phyloP scores from a whole-genome alignment of 1,140 invertebrate genomes.

The Lerema accius region DNA sequence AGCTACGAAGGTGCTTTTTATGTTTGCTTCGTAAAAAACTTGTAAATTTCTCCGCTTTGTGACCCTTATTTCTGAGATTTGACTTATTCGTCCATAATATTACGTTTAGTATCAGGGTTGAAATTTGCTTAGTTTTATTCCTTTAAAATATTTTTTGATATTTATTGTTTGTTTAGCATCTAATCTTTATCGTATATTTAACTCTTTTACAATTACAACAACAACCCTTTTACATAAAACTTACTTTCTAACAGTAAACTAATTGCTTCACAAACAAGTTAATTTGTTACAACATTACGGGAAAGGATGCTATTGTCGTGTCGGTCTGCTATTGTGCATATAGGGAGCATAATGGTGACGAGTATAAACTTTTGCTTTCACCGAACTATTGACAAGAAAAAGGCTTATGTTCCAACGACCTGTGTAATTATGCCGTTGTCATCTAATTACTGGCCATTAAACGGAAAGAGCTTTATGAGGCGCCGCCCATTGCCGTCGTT shows the following conservation, averaged over 20 bases:
- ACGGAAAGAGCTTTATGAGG: slow-evolving; percentile 26
- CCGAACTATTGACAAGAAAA: slow-evolving; percentile 34
- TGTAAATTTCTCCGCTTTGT: too few relatives aligned
- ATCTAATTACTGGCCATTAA: slow-evolving; percentile 44
- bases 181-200: too few relatives aligned
- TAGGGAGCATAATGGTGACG: slow-evolving; percentile 17
- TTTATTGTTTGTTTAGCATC: too few relatives aligned
- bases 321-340: slow-evolving; percentile 31
- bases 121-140: too few relatives aligned
- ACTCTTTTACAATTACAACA: too few relatives aligned
- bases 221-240: slow-evolving; percentile 5
- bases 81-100: too few relatives aligned
- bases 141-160: too few relatives aligned
- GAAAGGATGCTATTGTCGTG: slow-evolving; percentile 28
- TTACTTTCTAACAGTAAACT: slow-evolving; percentile 29
- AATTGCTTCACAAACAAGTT: slow-evolving; percentile 17
- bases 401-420: slow-evolving; percentile 23
- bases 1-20: not conserved
- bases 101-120: too few relatives aligned
- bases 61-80: too few relatives aligned
- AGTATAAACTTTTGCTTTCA: slow-evolving; percentile 43
- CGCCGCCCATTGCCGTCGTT: not conserved
- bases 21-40: too few relatives aligned
- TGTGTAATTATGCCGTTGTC: slow-evolving; percentile 37
- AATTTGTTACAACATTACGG: slow-evolving; percentile 7